Conservation (phyloP, 2,888 invertebrate genomes). For the Emmelina monodactyla region DNA sequence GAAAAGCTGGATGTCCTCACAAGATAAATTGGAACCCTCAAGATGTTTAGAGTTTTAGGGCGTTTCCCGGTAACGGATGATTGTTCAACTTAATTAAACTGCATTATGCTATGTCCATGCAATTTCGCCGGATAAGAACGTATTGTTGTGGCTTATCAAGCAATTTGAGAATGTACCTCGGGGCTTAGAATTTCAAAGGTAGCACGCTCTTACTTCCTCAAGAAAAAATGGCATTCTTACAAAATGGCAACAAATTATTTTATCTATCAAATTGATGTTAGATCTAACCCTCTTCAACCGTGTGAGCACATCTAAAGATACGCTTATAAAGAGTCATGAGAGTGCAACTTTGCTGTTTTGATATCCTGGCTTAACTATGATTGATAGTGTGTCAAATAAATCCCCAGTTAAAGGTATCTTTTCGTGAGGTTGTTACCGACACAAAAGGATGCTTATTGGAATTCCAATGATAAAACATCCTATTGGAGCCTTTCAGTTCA, state of each 20-base stretch:
- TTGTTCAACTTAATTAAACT: conserved; percentile 59
- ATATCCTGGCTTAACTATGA: conserved; percentile 55
- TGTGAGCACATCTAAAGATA: conserved; percentile 28
- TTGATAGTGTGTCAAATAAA: conserved; percentile 40
- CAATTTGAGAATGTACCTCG: neutral
- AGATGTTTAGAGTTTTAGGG: conserved; percentile 56
- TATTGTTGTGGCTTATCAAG: neutral
- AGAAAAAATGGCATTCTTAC: neutral
- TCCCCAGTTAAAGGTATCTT: conserved; percentile 36
- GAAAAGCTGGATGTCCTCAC: conserved; percentile 3
- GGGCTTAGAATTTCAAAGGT: neutral
- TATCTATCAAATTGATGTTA: conserved; percentile 20
- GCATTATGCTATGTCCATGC: conserved; percentile 43
- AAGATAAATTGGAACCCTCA: conserved; percentile 28
- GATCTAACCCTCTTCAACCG: conserved; percentile 27
- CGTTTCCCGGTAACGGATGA: conserved; percentile 57
- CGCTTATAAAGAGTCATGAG: conserved; percentile 43
- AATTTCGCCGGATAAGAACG: conserved; percentile 22
- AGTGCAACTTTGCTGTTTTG: conserved; percentile 51
- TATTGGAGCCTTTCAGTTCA: no score
- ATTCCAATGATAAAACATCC: no score
- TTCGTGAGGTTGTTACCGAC: conserved; percentile 34
- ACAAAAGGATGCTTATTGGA: conserved; percentile 23
- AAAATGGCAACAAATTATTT: neutral
- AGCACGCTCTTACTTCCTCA: neutral